Conservation (phyloP, 2,113 vertebrate genomes). For the Trachemys scripta region DNA sequence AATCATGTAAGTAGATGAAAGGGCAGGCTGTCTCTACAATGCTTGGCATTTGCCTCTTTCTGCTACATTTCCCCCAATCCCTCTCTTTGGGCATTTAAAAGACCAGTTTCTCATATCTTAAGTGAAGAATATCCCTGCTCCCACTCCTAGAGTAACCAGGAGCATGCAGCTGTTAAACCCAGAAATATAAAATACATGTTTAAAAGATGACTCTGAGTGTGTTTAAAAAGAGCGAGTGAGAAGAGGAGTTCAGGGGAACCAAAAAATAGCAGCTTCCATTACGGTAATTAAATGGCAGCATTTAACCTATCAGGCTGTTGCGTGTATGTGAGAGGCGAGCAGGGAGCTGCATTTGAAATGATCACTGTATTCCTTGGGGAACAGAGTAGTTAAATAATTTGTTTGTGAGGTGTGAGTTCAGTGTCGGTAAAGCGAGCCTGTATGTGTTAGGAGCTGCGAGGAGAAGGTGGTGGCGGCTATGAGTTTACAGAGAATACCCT, state of each 20-base stretch:
- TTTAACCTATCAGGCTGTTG: constrained; percentile 80
- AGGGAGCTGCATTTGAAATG: constrained; percentile 78
- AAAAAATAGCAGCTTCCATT: constrained; percentile 83
- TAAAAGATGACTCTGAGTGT: constrained; percentile 76
- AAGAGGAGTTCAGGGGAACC: constrained; percentile 77
- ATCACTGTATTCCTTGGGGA: constrained; percentile 76
- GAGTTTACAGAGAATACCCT: constrained; percentile 60
- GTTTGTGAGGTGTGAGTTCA: constrained; percentile 79
- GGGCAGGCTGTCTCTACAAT: neutral
- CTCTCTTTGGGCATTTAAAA: constrained; percentile 31
- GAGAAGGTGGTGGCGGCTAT: neutral
- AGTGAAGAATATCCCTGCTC: constrained; percentile 18
- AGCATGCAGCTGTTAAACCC: constrained; percentile 66
- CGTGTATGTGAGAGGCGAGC: constrained; percentile 78
- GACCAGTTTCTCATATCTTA: neutral
- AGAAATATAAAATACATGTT: constrained; percentile 71
- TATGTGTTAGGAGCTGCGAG: neutral
- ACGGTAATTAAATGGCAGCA: constrained; percentile 81
- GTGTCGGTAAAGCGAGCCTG: constrained; percentile 45
- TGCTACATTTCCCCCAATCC: neutral
- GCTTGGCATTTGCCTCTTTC: neutral
- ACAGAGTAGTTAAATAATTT: constrained; percentile 83
- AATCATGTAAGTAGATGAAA: constrained; percentile 30
- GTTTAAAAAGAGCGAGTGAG: constrained; percentile 73
- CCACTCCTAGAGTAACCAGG: constrained; percentile 48